These are phyloP conservation scores for Sesia apiformis DNA, from an alignment of 2,888 invertebrate genomes.

Conservation along the genomic window DNA sequence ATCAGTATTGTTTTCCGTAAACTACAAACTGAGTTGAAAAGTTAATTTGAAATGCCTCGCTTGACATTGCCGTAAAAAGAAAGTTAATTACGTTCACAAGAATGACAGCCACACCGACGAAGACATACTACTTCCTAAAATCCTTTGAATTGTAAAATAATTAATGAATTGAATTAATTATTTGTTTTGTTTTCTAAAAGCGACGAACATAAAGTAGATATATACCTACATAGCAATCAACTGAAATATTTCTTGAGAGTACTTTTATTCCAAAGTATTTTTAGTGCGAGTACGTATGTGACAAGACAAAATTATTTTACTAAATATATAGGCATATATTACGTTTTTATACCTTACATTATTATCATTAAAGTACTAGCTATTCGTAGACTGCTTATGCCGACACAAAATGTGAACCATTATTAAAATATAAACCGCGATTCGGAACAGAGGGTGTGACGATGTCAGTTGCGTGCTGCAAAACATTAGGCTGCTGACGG, in stretches of 20 bases:
- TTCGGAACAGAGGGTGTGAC: slow-evolving; percentile 34
- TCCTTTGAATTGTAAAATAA: slow-evolving; percentile 47
- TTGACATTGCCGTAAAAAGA: slow-evolving; percentile 41
- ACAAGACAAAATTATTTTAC: no score
- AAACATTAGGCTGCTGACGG: slow-evolving; percentile 56
- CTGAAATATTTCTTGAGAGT: no score
- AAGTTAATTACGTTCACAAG: slow-evolving; percentile 51
- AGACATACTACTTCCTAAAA: slow-evolving; percentile 38
- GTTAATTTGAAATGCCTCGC: slow-evolving; percentile 24
- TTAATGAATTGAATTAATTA: slow-evolving; percentile 30
- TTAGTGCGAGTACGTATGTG: no score
- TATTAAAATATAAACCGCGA: slow-evolving; percentile 22
- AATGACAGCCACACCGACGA: slow-evolving; percentile 39
- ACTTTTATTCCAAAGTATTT: no score
- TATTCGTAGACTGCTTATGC: no score
- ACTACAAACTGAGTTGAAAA: not conserved
- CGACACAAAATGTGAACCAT: slow-evolving; percentile 30
- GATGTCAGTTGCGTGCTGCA: slow-evolving; percentile 51
- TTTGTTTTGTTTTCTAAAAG: not conserved
- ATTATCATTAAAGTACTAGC: no score
- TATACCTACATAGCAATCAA: no score
- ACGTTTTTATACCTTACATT: no score
- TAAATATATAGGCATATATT: no score
- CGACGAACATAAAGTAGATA: no score
- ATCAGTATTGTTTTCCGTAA: no score